Conservation (phyloP, 2,797 vertebrate species). For the Takifugu rubripes region DNA sequence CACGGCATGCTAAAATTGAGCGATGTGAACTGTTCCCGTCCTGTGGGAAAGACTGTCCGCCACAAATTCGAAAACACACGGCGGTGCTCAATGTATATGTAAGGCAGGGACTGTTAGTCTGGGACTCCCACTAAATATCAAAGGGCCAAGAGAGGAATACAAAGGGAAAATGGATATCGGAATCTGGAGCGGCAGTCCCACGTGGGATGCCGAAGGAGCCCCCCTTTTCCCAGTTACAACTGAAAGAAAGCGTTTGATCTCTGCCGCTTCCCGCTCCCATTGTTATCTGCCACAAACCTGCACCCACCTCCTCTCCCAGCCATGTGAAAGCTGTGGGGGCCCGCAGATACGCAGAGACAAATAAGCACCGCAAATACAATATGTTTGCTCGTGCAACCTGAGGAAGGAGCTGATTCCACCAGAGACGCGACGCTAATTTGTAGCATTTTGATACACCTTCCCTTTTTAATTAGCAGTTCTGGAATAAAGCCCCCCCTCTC, state of each 20-base stretch:
- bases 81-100: conserved; percentile 27
- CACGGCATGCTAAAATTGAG: conserved; percentile 37
- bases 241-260: conserved; percentile 74
- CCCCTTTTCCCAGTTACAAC: conserved; percentile 64
- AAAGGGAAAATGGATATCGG: conserved; percentile 69
- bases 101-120: conserved; percentile 30
- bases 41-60: conserved; percentile 46
- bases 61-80: conserved; percentile 27
- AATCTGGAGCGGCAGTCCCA: conserved; percentile 72
- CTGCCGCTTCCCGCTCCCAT: conserved; percentile 47
- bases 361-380: conserved; percentile 46
- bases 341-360: conserved; percentile 40
- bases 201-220: conserved; percentile 55
- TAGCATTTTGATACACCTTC: conserved; percentile 63
- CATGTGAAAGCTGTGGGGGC: conserved; percentile 22
- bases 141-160: conserved; percentile 67
- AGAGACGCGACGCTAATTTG: conserved; percentile 58
- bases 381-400: conserved; percentile 62
- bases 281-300: conserved; percentile 56
- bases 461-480: conserved; percentile 60
- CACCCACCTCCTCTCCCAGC: conserved; percentile 34
- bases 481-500: conserved; percentile 18
- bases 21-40: conserved; percentile 44
- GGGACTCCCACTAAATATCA: conserved; percentile 65
- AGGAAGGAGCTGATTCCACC: conserved; percentile 47